A percentile compares a stretch with the other conserved stretches of the same genome.
Conservation (phyloP, 1,140 invertebrate species). For the Scaptomyza hsui region DNA sequence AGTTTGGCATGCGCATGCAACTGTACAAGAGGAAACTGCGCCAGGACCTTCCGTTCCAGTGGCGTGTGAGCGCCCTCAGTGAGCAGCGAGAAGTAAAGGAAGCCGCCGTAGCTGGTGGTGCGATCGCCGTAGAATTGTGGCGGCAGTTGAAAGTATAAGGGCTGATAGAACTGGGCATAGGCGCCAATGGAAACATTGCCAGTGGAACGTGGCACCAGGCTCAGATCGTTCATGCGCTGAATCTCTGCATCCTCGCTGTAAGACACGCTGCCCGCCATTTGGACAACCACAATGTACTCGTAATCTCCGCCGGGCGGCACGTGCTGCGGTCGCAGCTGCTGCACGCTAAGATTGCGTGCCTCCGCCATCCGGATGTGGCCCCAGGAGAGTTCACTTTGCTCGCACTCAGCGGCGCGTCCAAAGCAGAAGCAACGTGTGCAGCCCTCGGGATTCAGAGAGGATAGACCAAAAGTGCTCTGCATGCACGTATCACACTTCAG, state of each 20-base stretch:
- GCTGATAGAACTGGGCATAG: slow-evolving; percentile 88
- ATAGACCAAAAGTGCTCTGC: slow-evolving; percentile 92
- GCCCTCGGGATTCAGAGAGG: slow-evolving; percentile 89
- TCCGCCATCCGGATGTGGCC: slow-evolving; percentile 88
- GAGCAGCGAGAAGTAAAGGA: slow-evolving; percentile 91
- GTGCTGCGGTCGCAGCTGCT: slow-evolving; percentile 74
- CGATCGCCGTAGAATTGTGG: slow-evolving; percentile 93
- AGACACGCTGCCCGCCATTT: slow-evolving; percentile 66
- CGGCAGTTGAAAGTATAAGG: slow-evolving; percentile 94
- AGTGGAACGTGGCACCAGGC: slow-evolving; percentile 82
- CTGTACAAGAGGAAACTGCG: slow-evolving; percentile 91
- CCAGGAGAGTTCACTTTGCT: slow-evolving; percentile 91
- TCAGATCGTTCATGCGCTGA: slow-evolving; percentile 84
- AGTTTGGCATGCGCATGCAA: slow-evolving; percentile 92
- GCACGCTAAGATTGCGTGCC: slow-evolving; percentile 86
- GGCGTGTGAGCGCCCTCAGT: slow-evolving; percentile 87
- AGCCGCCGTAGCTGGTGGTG: slow-evolving; percentile 96
- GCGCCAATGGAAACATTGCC: slow-evolving; percentile 88
- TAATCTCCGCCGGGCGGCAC: slow-evolving; percentile 62
- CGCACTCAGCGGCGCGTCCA: slow-evolving; percentile 90
- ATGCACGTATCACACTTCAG: slow-evolving; percentile 93
- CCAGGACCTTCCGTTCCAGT: slow-evolving; percentile 85
- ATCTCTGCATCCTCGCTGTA: slow-evolving; percentile 79
- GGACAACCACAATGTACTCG: slow-evolving; percentile 82
- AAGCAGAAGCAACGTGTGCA: slow-evolving; percentile 97